Evolutionary conservation across 2,113 vertebrate genomes (phyloP).

Genomic region (Trochalopteron elliotii): DNA sequence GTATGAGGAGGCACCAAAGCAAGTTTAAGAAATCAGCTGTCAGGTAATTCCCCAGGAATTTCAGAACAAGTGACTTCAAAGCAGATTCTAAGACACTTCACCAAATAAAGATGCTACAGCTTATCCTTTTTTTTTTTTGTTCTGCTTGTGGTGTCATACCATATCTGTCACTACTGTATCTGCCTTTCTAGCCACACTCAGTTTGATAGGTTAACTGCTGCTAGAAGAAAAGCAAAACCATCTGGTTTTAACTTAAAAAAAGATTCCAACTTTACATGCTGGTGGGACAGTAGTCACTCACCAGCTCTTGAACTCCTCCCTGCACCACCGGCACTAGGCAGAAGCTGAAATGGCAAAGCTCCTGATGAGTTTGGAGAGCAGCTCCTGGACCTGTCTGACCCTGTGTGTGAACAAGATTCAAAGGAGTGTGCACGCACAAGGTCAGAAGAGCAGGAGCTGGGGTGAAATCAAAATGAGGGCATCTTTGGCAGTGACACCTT

Average conservation of each 20-base stretch:
- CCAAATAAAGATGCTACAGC: background rate
- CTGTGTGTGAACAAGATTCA: background rate
- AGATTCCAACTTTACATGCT: background rate
- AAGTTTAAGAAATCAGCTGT: background rate
- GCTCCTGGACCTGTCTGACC: background rate
- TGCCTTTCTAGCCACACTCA: background rate
- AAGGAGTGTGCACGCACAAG: accelerated
- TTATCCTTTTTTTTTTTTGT: background rate
- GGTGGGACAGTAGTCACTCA: background rate
- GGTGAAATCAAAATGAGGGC: background rate
- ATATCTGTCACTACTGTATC: background rate
- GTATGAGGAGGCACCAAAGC: background rate
- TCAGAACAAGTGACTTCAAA: background rate
- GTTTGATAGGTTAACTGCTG: background rate
- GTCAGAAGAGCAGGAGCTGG: background rate
- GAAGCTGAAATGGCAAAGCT: background rate
- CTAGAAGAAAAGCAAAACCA: background rate
- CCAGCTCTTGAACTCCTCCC: background rate
- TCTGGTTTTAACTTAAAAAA: background rate
- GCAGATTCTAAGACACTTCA: background rate
- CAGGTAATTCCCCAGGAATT: background rate
- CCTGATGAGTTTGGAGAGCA: background rate
- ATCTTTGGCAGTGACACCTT: background rate
- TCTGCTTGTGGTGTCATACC: background rate
- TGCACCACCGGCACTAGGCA: accelerated